Conservation (phyloP, 64 coral and sea anemone species). For the Trachythela sp. region DNA sequence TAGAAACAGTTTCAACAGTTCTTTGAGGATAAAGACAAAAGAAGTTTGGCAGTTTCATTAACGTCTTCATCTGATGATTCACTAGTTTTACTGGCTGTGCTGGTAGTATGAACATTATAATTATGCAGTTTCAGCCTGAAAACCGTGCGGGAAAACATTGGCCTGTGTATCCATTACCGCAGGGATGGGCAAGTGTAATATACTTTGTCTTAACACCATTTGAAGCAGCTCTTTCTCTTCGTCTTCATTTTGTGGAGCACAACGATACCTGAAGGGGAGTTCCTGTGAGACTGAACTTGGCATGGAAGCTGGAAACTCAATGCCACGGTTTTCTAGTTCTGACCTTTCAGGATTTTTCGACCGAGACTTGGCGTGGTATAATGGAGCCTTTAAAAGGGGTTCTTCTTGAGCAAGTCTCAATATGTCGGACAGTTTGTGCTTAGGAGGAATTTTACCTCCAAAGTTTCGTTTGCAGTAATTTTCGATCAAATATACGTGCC, state of each 20-base stretch:
- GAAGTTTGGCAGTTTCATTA: background rate
- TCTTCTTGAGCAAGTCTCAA: background rate
- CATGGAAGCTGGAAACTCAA: background rate
- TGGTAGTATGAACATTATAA: background rate
- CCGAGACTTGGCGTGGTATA: background rate
- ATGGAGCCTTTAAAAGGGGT: background rate
- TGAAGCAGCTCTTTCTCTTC: background rate
- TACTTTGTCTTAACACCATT: background rate
- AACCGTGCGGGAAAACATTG: background rate
- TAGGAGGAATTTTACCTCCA: background rate
- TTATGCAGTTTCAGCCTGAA: background rate
- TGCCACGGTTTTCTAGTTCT: background rate
- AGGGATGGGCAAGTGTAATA: background rate
- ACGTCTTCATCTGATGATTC: background rate
- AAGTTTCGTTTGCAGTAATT: background rate
- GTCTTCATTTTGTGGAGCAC: background rate
- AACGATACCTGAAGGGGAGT: background rate
- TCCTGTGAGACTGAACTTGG: background rate
- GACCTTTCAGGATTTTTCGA: background rate
- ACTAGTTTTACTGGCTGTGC: background rate
- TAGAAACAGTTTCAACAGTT: too few species aligned
- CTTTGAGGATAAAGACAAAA: background rate
- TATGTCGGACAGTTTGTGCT: background rate
- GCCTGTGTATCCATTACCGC: background rate
- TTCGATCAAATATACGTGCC: background rate